A percentile compares a stretch with the other conserved stretches of the same genome.
Evolutionary conservation across 2,113 vertebrate genomes (phyloP).

Genomic region (Pseudorectes ferrugineus): DNA sequence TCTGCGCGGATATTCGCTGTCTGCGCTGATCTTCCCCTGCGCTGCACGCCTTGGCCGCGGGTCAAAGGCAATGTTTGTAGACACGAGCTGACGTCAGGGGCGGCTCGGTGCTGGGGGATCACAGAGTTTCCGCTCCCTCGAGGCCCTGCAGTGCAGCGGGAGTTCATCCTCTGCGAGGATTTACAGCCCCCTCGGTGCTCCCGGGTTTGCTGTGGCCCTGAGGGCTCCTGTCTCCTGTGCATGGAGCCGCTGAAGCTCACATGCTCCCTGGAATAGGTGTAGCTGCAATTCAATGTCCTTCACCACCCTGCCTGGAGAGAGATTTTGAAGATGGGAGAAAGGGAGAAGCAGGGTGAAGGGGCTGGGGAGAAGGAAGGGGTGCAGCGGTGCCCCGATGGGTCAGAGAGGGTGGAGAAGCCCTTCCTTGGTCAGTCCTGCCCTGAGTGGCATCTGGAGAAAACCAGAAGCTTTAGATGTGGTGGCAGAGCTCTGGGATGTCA

Average conservation of each 20-base stretch:
- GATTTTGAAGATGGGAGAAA: background rate
- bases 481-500: background rate
- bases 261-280: background rate
- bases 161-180: background rate
- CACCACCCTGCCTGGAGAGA: background rate
- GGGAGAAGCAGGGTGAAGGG: background rate
- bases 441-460: background rate
- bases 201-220: rapidly evolving
- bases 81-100: background rate
- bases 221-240: background rate
- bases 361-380: background rate
- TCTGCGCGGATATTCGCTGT: background rate
- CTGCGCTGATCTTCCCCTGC: background rate
- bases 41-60: background rate
- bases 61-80: conserved; percentile 21
- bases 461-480: background rate
- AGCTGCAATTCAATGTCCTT: background rate
- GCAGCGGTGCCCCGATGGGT: rapidly evolving
- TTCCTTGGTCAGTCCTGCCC: background rate
- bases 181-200: background rate
- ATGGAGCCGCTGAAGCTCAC: background rate
- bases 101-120: background rate
- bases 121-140: background rate
- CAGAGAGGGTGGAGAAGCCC: background rate
- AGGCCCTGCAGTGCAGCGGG: background rate